A percentile compares a stretch with the other conserved stretches of the same genome.
Evolutionary conservation across 2,888 invertebrate genomes (phyloP).

Genomic region (Melanchra persicariae): DNA sequence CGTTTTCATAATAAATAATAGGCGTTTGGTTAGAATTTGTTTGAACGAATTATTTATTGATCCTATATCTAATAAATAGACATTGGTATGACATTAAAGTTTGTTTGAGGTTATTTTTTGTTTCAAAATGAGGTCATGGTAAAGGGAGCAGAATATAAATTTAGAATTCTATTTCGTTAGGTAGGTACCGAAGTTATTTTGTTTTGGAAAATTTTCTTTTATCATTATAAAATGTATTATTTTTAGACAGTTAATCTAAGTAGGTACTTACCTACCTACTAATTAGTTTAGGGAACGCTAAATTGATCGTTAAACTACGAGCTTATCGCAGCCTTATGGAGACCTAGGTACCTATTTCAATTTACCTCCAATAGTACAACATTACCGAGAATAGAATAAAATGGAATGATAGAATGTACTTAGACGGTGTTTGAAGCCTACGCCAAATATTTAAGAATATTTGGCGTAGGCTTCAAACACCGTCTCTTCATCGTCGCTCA

Average conservation of each 20-base stretch:
- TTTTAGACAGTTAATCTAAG: not conserved
- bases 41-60: slow-evolving; percentile 45
- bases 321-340: not conserved
- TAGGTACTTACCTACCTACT: too few species aligned
- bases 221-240: not conserved
- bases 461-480: too few species aligned
- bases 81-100: not conserved
- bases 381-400: not conserved
- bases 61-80: slow-evolving; percentile 15
- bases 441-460: not conserved
- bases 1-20: slow-evolving; percentile 36
- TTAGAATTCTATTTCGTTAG: not conserved
- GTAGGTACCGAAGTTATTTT: not conserved
- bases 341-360: not conserved
- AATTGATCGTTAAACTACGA: not conserved
- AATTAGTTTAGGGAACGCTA: not conserved
- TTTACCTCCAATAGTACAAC: not conserved
- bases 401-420: not conserved
- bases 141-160: slow-evolving; percentile 7
- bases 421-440: not conserved
- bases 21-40: not conserved
- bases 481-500: too few species aligned
- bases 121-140: slow-evolving; percentile 35
- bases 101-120: slow-evolving; percentile 29
- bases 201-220: not conserved